phyloP scores from a whole-genome alignment of 53 echinoderm and acorn worm species.

The Zoroaster sp. region DNA sequence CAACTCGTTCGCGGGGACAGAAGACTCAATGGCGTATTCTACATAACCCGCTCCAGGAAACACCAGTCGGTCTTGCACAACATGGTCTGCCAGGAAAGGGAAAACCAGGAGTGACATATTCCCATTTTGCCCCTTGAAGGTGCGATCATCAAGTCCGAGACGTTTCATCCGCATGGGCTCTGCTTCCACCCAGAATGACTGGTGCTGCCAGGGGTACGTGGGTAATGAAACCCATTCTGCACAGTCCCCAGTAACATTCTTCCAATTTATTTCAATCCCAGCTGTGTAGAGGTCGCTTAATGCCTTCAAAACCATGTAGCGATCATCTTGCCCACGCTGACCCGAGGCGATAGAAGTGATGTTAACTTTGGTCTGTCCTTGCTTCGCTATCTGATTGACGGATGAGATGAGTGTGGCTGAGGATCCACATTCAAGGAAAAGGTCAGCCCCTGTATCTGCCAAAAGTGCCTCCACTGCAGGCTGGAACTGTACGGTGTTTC shows the following conservation, averaged over 20 bases:
- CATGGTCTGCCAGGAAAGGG: constrained; percentile 77
- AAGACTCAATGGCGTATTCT: constrained; percentile 72
- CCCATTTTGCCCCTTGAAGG: constrained; percentile 83
- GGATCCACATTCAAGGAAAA: constrained; percentile 84
- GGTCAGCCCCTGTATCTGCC: constrained; percentile 60
- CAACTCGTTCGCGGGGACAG: constrained; percentile 42
- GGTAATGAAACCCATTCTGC: constrained; percentile 79
- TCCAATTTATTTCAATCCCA: constrained; percentile 78
- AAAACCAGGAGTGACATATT: constrained; percentile 71
- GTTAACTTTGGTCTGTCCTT: constrained; percentile 2
- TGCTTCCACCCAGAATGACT: constrained; percentile 73
- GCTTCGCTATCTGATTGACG: constrained; percentile 75
- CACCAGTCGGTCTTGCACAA: constrained; percentile 53
- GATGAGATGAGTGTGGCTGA: constrained; percentile 86
- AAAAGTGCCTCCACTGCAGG: constrained; percentile 76
- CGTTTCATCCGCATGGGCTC: constrained; percentile 71
- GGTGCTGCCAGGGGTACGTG: constrained; percentile 89
- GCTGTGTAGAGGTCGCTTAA: constrained; percentile 65
- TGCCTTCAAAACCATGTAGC: constrained; percentile 58
- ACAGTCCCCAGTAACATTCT: constrained; percentile 63
- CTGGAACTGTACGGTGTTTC: constrained; percentile 78
- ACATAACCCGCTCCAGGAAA: constrained; percentile 85
- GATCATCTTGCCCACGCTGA: constrained; percentile 79
- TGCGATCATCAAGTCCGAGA: constrained; percentile 77
- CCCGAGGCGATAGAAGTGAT: constrained; percentile 69